phyloP scores from a whole-genome alignment of 2,113 vertebrate species.

The Trinectes maculatus region DNA sequence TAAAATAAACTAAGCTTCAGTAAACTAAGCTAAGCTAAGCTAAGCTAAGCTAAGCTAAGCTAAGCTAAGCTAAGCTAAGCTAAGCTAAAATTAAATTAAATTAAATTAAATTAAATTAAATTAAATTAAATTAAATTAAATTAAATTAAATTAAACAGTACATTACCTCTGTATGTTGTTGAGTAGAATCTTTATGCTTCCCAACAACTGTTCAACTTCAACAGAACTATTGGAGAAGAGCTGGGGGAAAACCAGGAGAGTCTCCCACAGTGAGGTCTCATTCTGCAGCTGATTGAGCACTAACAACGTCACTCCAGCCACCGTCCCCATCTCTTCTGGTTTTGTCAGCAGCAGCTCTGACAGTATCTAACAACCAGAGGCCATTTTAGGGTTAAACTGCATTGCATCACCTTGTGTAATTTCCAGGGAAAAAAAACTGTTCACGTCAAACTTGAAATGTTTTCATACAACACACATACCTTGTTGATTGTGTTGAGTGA shows the following conservation, averaged over 20 bases:
- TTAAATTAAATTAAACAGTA: too few species aligned
- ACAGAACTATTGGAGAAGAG: constrained; percentile 51
- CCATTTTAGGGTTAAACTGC: not conserved
- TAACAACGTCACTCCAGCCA: constrained; percentile 32
- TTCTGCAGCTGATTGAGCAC: constrained; percentile 72
- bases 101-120: too few species aligned
- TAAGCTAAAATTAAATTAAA: too few species aligned
- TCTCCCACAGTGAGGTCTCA: constrained; percentile 74
- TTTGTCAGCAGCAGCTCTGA: constrained; percentile 57
- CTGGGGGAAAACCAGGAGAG: constrained; percentile 68
- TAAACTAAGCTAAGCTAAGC: not conserved
- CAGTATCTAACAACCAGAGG: constrained; percentile 60
- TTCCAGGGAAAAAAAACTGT: too few species aligned
- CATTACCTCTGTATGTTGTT: constrained; percentile 67
- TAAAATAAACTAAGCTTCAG: too few species aligned
- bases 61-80: too few species aligned
- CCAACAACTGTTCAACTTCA: constrained; percentile 46
- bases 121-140: too few species aligned
- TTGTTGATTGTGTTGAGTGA: constrained; percentile 67
- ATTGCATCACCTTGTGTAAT: not conserved
- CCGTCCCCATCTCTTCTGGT: constrained; percentile 40
- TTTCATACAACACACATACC: constrained; percentile 67
- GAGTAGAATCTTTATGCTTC: constrained; percentile 26
- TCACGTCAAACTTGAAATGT: not conserved
- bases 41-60: not conserved